phyloP scores from a whole-genome alignment of 1,140 invertebrate genomes.

The Apis dorsata region DNA sequence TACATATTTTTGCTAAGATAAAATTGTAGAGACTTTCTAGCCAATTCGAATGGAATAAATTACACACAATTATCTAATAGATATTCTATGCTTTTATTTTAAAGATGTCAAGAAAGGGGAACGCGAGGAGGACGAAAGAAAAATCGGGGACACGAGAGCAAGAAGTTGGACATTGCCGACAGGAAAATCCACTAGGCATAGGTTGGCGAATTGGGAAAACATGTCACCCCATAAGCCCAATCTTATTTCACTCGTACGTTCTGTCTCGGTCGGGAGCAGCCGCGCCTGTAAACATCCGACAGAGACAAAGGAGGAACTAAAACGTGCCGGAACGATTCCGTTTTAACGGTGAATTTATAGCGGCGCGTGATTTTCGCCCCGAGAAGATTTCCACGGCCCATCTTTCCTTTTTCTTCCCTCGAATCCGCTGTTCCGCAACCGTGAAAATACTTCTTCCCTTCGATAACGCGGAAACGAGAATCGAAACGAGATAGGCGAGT shows the following conservation, averaged over 20 bases:
- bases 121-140: not conserved
- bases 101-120: too few species aligned
- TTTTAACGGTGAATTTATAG: constrained; percentile 66
- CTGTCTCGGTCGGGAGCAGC: constrained; percentile 43
- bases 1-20: too few species aligned
- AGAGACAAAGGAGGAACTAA: constrained; percentile 64
- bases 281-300: constrained; percentile 58
- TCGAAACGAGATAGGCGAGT: constrained; percentile 64
- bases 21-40: too few species aligned
- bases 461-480: constrained; percentile 66
- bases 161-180: constrained; percentile 13
- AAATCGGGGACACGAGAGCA: not conserved
- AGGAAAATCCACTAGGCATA: constrained; percentile 35
- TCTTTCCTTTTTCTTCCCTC: not conserved
- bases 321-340: constrained; percentile 61
- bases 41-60: too few species aligned
- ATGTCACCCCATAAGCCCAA: constrained; percentile 61
- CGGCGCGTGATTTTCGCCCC: constrained; percentile 59
- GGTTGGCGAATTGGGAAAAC: constrained; percentile 39
- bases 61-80: too few species aligned
- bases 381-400: constrained; percentile 50
- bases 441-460: constrained; percentile 68
- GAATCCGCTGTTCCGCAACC: constrained; percentile 35
- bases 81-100: too few species aligned
- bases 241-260: constrained; percentile 48